phyloP scores from a whole-genome alignment of 1,140 invertebrate genomes.

The Contarinia nasturtii region DNA sequence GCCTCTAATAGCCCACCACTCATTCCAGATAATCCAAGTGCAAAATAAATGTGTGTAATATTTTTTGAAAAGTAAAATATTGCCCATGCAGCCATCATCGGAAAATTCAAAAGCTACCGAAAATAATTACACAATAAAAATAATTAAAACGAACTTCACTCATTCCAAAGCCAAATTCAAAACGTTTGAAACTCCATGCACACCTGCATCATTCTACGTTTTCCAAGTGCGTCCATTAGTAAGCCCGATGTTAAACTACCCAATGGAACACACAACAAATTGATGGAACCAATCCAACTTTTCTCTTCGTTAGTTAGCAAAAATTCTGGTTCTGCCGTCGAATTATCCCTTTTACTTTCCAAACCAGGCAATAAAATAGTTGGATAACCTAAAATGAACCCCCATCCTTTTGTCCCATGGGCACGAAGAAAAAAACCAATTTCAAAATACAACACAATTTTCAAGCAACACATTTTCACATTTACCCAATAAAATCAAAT shows the following conservation, averaged over 20 bases:
- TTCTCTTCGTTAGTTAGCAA: constrained; percentile 40
- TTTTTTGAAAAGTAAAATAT: constrained; percentile 40
- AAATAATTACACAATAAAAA: too few species aligned
- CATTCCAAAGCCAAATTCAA: too few species aligned
- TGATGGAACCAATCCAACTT: constrained; percentile 64
- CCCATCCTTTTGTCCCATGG: too few species aligned
- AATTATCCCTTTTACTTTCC: too few species aligned
- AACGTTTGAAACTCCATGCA: too few species aligned
- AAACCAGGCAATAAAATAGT: constrained; percentile 51
- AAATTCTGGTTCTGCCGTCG: too few species aligned
- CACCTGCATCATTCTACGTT: constrained; percentile 49
- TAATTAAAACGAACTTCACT: too few species aligned
- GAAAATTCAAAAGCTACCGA: constrained; percentile 37
- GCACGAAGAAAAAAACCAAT: too few species aligned
- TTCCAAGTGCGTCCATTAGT: constrained; percentile 43
- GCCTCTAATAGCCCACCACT: constrained; percentile 56
- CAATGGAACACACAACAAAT: constrained; percentile 52
- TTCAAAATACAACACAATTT: too few species aligned
- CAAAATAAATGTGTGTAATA: constrained; percentile 39
- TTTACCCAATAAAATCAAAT: too few species aligned
- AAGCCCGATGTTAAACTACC: constrained; percentile 51
- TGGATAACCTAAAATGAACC: constrained; percentile 47
- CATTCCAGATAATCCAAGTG: constrained; percentile 46
- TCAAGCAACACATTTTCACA: too few species aligned
- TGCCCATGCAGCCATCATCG: constrained; percentile 50